Percentiles rank a stretch among this genome's conserved stretches.
Evolutionary conservation across 92 coral and sea anemone genomes (phyloP).

Genomic region (Chrysogorgia sp.): DNA sequence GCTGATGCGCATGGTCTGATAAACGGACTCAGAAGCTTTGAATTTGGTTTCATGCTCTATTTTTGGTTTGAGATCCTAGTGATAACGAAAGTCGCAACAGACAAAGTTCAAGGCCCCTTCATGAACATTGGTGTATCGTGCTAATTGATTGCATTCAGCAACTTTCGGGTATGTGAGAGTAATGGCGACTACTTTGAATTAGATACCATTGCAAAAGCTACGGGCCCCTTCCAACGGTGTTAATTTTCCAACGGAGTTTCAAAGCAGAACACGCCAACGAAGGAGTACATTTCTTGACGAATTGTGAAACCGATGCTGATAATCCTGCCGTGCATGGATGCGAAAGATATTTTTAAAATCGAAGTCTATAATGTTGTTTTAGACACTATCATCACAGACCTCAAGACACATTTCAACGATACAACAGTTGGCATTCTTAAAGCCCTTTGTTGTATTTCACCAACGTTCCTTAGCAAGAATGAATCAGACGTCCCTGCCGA

Average conservation of each 20-base stretch:
- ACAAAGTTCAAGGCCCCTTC: neutral
- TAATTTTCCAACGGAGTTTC: slow-evolving; percentile 7
- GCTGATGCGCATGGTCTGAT: neutral
- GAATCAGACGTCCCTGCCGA: neutral
- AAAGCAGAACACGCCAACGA: neutral
- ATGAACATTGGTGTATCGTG: neutral
- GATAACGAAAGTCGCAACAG: neutral
- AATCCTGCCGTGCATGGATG: too few relatives aligned
- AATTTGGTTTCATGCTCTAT: neutral
- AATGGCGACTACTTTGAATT: neutral
- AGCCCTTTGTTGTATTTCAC: neutral
- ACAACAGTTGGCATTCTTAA: slow-evolving; percentile 5
- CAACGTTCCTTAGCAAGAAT: neutral
- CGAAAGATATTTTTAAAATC: neutral
- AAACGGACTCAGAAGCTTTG: neutral
- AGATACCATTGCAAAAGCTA: neutral
- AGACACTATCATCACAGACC: slow-evolving; percentile 1
- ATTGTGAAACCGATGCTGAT: too few relatives aligned
- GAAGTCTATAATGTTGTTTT: slow-evolving; percentile 3
- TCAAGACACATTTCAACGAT: slow-evolving; percentile 8
- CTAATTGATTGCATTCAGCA: neutral
- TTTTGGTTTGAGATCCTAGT: neutral
- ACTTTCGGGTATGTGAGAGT: neutral
- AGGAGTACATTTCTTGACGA: too few relatives aligned
- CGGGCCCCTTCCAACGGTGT: neutral